Evolutionary conservation across 2,797 vertebrate genomes (phyloP).

Genomic region (Sebastes glaucus): DNA sequence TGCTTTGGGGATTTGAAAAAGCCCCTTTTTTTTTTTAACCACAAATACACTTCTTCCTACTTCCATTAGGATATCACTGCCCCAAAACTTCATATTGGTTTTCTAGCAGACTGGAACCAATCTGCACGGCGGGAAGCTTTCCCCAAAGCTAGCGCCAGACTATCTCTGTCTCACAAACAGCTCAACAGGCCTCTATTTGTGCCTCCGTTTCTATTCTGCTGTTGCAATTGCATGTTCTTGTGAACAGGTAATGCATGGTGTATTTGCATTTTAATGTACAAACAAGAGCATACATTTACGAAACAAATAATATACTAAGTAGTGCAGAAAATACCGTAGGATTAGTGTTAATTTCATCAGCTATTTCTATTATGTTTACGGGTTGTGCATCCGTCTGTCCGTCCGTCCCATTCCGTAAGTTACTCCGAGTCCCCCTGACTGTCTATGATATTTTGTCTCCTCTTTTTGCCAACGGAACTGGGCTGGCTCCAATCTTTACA

Average conservation of each 20-base stretch:
- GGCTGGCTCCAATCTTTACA: constrained; percentile 11
- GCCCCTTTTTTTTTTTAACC: constrained; percentile 51
- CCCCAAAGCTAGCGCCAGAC: constrained; percentile 48
- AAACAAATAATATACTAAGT: neutral
- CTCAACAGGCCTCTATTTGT: constrained; percentile 42
- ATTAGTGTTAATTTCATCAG: neutral
- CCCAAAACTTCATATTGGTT: constrained; percentile 67
- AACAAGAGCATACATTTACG: neutral
- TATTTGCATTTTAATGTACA: neutral
- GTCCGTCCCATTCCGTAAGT: no score
- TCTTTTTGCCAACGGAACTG: no score
- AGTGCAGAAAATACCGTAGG: neutral
- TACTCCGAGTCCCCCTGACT: no score
- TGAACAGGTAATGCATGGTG: constrained; percentile 7
- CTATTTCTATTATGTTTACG: neutral
- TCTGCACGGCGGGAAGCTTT: constrained; percentile 47
- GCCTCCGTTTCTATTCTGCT: constrained; percentile 15
- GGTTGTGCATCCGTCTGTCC: no score
- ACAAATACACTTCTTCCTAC: constrained; percentile 41
- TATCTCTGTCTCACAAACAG: constrained; percentile 65
- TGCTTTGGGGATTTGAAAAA: constrained; percentile 55
- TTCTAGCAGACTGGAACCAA: constrained; percentile 74
- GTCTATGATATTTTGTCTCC: no score
- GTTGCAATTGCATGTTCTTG: constrained; percentile 1
- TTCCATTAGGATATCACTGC: constrained; percentile 52